These are phyloP conservation scores for Pseudolaguvia tuberculata DNA, from an alignment of 2,113 vertebrate genomes.

Conservation along the genomic window DNA sequence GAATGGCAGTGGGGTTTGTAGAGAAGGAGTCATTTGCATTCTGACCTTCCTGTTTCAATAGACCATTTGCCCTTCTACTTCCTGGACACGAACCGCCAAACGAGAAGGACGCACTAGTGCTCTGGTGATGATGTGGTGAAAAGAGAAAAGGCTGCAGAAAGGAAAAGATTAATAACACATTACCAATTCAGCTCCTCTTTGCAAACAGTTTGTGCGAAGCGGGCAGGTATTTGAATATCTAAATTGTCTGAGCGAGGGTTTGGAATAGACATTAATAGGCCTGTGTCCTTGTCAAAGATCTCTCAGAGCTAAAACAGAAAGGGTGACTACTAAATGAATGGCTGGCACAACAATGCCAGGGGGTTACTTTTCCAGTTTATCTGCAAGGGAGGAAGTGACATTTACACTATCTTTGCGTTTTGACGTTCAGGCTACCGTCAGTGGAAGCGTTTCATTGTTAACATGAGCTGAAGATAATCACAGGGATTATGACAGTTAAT, in stretches of 20 bases:
- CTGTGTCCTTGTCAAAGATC: constrained; percentile 65
- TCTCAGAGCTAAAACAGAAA: constrained; percentile 57
- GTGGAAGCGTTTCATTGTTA: constrained; percentile 11
- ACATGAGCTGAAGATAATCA: not conserved
- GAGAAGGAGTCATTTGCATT: constrained; percentile 64
- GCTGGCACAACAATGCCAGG: constrained; percentile 13
- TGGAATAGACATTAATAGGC: constrained; percentile 64
- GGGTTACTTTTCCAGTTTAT: constrained; percentile 12
- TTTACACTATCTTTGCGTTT: constrained; percentile 33
- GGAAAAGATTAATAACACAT: constrained; percentile 64
- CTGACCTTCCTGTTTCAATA: constrained; percentile 68
- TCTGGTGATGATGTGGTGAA: constrained; percentile 38
- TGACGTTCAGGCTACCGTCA: constrained; percentile 17
- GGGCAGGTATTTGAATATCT: constrained; percentile 68
- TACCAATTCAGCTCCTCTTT: constrained; percentile 64
- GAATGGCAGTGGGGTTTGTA: constrained; percentile 11
- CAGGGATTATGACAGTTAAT: constrained; percentile 19
- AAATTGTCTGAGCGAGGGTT: constrained; percentile 63
- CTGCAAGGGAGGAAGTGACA: constrained; percentile 29
- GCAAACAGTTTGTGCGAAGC: constrained; percentile 66
- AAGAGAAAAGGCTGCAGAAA: constrained; percentile 36
- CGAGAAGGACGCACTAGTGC: constrained; percentile 38
- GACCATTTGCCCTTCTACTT: constrained; percentile 56
- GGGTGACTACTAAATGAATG: constrained; percentile 26
- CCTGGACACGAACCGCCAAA: constrained; percentile 30